These are phyloP conservation scores for Ophion costatus DNA, from an alignment of 2,888 invertebrate genomes.

Conservation along the genomic window DNA sequence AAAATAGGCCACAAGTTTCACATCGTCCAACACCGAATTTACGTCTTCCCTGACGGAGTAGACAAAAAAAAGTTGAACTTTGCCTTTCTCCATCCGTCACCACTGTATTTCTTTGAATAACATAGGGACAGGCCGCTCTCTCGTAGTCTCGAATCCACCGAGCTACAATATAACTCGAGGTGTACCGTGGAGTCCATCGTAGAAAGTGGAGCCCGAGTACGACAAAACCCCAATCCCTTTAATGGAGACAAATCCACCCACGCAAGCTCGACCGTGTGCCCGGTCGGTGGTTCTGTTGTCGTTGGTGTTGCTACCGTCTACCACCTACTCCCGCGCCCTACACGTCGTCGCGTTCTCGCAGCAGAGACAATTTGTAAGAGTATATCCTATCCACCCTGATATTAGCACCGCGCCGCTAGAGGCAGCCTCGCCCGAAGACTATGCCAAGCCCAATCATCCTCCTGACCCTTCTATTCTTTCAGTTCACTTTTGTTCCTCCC, in stretches of 20 bases:
- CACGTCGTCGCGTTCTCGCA: constrained; percentile 70
- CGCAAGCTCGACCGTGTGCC: constrained; percentile 72
- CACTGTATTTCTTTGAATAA: constrained; percentile 10
- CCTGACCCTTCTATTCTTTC: constrained; percentile 51
- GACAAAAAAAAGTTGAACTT: neutral
- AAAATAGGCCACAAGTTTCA: neutral
- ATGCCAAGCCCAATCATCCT: constrained; percentile 57
- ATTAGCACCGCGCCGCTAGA: constrained; percentile 71
- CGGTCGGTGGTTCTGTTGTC: constrained; percentile 10
- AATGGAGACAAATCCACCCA: constrained; percentile 82
- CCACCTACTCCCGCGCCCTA: constrained; percentile 22
- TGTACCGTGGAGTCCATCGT: constrained; percentile 48
- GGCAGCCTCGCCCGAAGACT: constrained; percentile 29
- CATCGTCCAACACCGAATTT: neutral
- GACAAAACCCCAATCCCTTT: constrained; percentile 83
- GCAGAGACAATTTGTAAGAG: constrained; percentile 82
- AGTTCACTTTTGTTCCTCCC: constrained; percentile 42
- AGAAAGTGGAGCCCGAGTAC: constrained; percentile 78
- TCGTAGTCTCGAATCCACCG: constrained; percentile 32
- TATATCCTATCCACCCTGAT: constrained; percentile 77
- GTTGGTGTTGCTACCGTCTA: constrained; percentile 25
- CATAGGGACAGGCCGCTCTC: constrained; percentile 2
- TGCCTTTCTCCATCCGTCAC: constrained; percentile 12
- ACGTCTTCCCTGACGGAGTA: neutral
- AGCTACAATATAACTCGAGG: constrained; percentile 37